Evolutionary conservation across 2,113 vertebrate genomes (phyloP).

Genomic region (Sterrhoptilus dennistouni): DNA sequence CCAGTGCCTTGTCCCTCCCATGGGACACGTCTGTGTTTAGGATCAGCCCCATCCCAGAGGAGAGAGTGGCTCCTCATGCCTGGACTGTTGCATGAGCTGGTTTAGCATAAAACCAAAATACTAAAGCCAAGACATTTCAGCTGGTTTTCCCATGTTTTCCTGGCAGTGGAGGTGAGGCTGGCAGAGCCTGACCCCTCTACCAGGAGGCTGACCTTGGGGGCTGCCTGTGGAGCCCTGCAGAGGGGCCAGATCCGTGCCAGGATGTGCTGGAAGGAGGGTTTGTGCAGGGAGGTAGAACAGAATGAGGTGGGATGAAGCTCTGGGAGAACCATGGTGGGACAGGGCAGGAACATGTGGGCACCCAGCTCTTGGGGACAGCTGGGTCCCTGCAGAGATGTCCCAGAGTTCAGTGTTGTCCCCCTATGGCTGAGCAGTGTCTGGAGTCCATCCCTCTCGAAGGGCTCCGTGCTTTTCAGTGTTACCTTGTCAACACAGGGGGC

Average conservation of each 20-base stretch:
- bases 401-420: accelerated
- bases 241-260: accelerated
- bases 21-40: background rate
- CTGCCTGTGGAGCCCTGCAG: background rate
- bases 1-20: constrained; percentile 61
- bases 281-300: background rate
- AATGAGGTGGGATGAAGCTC: accelerated
- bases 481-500: accelerated
- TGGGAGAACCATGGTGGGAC: background rate
- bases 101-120: background rate
- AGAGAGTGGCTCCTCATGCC: background rate
- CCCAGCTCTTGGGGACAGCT: background rate
- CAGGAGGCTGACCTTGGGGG: background rate
- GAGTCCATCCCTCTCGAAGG: accelerated
- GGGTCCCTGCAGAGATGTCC: background rate
- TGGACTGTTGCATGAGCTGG: background rate
- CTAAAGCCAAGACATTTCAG: background rate
- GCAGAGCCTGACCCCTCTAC: background rate
- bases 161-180: background rate
- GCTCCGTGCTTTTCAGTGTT: accelerated
- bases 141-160: background rate
- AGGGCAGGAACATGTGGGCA: accelerated
- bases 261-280: background rate
- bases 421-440: background rate
- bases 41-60: background rate